Conservation (phyloP, 1,140 invertebrate species). For the Holcopasites calliopsidis region DNA sequence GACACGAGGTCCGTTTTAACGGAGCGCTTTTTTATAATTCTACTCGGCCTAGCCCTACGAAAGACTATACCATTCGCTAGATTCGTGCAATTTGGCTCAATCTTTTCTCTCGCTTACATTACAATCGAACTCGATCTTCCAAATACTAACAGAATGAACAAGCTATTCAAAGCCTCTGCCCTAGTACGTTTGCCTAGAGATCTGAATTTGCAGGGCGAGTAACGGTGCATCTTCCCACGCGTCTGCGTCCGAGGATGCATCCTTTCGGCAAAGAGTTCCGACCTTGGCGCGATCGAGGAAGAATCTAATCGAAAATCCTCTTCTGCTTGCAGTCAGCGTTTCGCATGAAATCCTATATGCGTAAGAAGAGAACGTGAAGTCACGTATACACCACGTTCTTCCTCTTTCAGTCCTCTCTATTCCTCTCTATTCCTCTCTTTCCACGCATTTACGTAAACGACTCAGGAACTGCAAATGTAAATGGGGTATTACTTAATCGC, state of each 20-base stretch:
- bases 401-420: no score
- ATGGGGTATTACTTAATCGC: constrained; percentile 34
- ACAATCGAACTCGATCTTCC: no score
- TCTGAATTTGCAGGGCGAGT: constrained; percentile 21
- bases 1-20: background rate
- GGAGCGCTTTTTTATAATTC: background rate
- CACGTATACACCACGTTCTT: background rate
- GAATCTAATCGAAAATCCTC: background rate
- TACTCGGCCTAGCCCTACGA: no score
- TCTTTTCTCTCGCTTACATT: no score
- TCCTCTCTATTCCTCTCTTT: background rate
- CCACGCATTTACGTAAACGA: constrained; percentile 11
- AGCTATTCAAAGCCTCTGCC: no score
- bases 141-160: no score
- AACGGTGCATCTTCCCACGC: constrained; percentile 28
- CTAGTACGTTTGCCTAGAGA: constrained; percentile 16
- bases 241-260: background rate
- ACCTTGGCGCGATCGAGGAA: constrained; percentile 21
- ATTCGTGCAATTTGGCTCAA: no score
- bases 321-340: background rate
- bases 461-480: constrained; percentile 22
- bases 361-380: background rate
- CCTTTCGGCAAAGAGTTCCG: background rate
- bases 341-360: background rate
- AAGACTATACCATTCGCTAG: no score